These are phyloP conservation scores for Calameuta filiformis DNA, from an alignment of 2,888 invertebrate genomes.

Conservation along the genomic window DNA sequence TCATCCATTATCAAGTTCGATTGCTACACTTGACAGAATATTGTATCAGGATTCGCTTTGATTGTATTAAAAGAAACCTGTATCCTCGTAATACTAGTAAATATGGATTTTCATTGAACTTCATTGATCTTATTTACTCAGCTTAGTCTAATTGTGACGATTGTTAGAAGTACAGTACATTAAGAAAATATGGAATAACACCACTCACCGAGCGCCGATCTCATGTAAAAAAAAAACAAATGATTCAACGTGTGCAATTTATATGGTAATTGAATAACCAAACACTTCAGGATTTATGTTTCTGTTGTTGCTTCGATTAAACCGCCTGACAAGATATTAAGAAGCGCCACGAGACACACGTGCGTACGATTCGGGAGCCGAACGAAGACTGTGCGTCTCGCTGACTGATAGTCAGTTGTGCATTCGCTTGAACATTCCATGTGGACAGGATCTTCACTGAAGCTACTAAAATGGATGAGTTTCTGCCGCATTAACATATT, in stretches of 20 bases:
- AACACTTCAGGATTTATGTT: background rate
- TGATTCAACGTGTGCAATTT: background rate
- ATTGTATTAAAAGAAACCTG: background rate
- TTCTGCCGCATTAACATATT: background rate
- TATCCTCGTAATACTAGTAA: background rate
- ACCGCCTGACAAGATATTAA: background rate
- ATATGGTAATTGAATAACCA: background rate
- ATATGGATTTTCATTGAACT: background rate
- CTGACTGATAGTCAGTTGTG: background rate
- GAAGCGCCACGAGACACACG: background rate
- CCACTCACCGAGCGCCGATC: background rate
- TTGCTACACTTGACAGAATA: background rate
- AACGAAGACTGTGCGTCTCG: background rate
- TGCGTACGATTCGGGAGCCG: background rate
- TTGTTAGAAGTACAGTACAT: background rate
- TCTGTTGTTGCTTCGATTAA: background rate
- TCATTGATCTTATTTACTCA: background rate
- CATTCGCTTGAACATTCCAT: background rate
- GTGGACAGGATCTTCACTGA: background rate
- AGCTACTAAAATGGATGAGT: background rate
- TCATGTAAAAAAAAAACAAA: background rate
- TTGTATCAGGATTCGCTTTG: background rate
- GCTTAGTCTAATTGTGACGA: background rate
- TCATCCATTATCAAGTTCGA: background rate
- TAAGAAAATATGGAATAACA: background rate